Conservation (phyloP, 2,113 vertebrate genomes). For the Myiopsitta monachus region DNA sequence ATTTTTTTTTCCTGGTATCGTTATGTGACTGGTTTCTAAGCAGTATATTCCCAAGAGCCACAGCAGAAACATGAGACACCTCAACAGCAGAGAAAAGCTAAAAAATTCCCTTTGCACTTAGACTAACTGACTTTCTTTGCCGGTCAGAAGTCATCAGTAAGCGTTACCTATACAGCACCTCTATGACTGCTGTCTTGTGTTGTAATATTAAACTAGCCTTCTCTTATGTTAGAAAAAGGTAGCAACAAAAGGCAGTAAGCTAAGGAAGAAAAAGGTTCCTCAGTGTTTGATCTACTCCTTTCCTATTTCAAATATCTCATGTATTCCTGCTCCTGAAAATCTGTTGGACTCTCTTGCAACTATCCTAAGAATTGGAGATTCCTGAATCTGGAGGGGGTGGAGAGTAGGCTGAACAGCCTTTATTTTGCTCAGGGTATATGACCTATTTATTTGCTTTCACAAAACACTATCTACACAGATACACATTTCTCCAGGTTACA, state of each 20-base stretch:
- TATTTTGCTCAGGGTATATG: rapidly evolving
- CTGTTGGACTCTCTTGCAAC: neutral
- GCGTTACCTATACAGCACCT: neutral
- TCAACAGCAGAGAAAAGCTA: neutral
- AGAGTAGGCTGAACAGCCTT: neutral
- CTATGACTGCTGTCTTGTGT: neutral
- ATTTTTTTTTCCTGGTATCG: neutral
- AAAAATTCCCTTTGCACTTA: neutral
- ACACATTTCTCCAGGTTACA: neutral
- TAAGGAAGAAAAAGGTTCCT: neutral
- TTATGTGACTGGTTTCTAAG: neutral
- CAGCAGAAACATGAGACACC: neutral
- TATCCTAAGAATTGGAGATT: neutral
- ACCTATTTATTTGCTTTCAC: neutral
- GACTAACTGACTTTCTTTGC: neutral
- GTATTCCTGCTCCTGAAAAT: neutral
- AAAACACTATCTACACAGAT: neutral
- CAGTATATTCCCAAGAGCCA: neutral
- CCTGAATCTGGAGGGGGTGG: neutral
- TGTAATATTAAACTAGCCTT: neutral
- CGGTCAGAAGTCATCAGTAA: neutral
- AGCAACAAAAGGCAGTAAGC: neutral
- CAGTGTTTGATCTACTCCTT: neutral
- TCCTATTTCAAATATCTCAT: neutral
- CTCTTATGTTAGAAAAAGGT: neutral